Conservation (phyloP, 2,888 invertebrate species). For the Panopea generosa region DNA sequence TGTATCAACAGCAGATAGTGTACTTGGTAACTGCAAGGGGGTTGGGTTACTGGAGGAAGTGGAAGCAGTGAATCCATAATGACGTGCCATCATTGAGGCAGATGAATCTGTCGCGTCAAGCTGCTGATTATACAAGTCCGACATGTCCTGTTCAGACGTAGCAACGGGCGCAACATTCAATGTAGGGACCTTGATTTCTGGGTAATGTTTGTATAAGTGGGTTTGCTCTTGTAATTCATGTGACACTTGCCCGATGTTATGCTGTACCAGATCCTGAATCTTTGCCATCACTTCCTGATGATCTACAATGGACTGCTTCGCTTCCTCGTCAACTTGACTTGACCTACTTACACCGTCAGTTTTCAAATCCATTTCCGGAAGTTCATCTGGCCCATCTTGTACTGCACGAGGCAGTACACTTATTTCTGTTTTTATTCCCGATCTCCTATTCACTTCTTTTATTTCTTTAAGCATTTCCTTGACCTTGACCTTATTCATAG, state of each 20-base stretch:
- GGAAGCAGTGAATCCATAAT: background rate
- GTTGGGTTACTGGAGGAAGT: background rate
- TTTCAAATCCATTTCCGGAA: too few species aligned
- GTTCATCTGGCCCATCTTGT: too few species aligned
- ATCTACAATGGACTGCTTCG: background rate
- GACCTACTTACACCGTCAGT: too few species aligned
- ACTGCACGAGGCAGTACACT: conserved; percentile 17
- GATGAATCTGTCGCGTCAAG: background rate
- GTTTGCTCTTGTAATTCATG: background rate
- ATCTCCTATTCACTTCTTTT: conserved; percentile 28
- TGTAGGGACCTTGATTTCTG: conserved; percentile 3
- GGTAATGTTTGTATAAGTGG: background rate
- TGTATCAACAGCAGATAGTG: background rate
- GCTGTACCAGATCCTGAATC: background rate
- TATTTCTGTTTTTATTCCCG: conserved; percentile 29
- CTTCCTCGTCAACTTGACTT: background rate
- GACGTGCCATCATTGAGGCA: background rate
- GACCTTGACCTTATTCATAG: conserved; percentile 35
- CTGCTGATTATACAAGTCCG: background rate
- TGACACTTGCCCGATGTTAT: too few species aligned
- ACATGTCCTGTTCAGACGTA: too few species aligned
- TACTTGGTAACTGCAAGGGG: background rate
- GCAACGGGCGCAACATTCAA: background rate
- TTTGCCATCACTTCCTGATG: background rate
- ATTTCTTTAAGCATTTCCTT: conserved; percentile 42